Conservation (phyloP, 2,888 invertebrate genomes). For the Palloptera scutellata region DNA sequence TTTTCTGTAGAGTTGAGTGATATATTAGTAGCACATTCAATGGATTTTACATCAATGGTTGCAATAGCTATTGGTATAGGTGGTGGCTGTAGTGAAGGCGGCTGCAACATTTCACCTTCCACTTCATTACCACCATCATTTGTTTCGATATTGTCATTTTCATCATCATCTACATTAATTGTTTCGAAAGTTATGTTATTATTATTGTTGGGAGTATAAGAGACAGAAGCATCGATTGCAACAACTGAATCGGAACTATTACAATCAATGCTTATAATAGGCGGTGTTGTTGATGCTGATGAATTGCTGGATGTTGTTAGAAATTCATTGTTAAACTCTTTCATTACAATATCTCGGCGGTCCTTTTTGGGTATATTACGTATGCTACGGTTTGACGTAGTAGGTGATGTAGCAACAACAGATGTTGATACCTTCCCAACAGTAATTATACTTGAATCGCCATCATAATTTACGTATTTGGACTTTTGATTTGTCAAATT, state of each 20-base stretch:
- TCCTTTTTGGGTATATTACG: slow-evolving; percentile 64
- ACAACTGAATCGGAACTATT: slow-evolving; percentile 43
- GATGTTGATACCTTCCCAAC: neutral
- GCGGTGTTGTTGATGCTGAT: slow-evolving; percentile 9
- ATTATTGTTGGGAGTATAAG: slow-evolving; percentile 3
- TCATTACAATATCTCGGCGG: slow-evolving; percentile 54
- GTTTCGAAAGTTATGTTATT: slow-evolving; percentile 12
- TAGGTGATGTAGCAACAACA: slow-evolving; percentile 12
- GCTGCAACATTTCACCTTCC: neutral
- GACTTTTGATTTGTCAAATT: neutral
- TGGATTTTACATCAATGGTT: too few relatives aligned
- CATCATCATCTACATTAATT: slow-evolving; percentile 22
- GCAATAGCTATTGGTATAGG: too few relatives aligned
- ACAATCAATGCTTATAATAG: slow-evolving; percentile 24
- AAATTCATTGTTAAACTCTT: slow-evolving; percentile 49
- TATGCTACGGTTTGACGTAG: slow-evolving; percentile 46
- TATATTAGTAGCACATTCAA: too few relatives aligned
- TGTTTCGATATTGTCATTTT: too few relatives aligned
- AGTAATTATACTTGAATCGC: neutral
- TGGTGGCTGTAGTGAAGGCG: slow-evolving; percentile 7
- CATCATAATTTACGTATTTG: neutral
- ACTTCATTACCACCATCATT: neutral
- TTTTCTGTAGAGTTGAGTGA: too few relatives aligned
- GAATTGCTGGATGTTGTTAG: slow-evolving; percentile 17
- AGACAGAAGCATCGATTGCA: slow-evolving; percentile 30